Evolutionary conservation across 1,140 invertebrate genomes (phyloP).

Genomic region (Bombus confusus): DNA sequence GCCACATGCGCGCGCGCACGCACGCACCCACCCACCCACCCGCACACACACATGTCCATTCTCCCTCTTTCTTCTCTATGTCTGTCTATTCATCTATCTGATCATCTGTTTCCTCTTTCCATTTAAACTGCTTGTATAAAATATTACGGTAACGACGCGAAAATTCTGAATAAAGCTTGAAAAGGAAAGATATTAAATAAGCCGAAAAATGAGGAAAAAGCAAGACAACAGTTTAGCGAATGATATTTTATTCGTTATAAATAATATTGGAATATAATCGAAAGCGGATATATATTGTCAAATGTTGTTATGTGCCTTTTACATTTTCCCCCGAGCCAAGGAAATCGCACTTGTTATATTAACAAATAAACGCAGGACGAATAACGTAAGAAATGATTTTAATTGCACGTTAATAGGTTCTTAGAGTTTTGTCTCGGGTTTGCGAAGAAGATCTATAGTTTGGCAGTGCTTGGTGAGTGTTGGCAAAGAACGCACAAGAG

Average conservation of each 20-base stretch:
- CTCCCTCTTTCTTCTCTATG: background rate
- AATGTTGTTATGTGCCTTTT: too few species aligned
- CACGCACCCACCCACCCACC: background rate
- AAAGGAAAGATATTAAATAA: background rate
- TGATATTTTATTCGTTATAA: background rate
- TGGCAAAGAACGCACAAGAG: constrained; percentile 42
- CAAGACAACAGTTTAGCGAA: background rate
- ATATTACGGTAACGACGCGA: background rate
- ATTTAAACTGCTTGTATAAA: background rate
- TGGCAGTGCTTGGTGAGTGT: constrained; percentile 14
- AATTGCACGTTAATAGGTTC: constrained; percentile 11
- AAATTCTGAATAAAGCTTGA: background rate
- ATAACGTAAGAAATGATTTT: background rate
- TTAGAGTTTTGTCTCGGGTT: background rate
- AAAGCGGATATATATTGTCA: too few species aligned
- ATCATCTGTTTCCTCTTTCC: constrained; percentile 12
- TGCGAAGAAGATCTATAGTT: background rate
- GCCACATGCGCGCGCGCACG: background rate
- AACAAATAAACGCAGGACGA: background rate
- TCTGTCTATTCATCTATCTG: constrained; percentile 4
- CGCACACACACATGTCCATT: background rate
- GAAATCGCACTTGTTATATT: too few species aligned
- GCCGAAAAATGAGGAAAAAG: too few species aligned
- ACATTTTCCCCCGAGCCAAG: too few species aligned
- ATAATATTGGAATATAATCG: too few species aligned